phyloP scores from a whole-genome alignment of 2,113 vertebrate genomes.

The Paramormyrops kingsleyae region DNA sequence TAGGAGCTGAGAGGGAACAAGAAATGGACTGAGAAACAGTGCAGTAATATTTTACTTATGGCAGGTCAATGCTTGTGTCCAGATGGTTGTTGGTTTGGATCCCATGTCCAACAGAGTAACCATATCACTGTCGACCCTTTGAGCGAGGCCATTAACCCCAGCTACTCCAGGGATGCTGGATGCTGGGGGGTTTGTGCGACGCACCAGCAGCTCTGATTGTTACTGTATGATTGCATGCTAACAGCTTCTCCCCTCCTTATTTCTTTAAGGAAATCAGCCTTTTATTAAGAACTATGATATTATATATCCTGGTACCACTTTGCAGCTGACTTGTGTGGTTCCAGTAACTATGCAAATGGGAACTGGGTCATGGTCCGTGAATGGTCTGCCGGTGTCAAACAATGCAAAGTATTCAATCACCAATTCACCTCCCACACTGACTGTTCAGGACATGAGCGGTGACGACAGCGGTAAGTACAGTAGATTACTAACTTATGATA shows the following conservation, averaged over 20 bases:
- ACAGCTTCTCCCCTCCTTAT: too few species aligned
- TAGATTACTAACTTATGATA: not conserved
- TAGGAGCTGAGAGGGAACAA: not conserved
- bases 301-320: not conserved
- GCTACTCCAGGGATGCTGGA: not conserved
- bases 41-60: not conserved
- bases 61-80: not conserved
- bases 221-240: not conserved
- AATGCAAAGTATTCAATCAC: not conserved
- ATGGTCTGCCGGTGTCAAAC: not conserved
- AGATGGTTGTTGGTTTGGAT: not conserved
- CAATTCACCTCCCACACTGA: not conserved
- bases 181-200: not conserved
- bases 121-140: not conserved
- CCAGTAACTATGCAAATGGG: not conserved
- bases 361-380: not conserved
- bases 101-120: not conserved
- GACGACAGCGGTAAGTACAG: not conserved
- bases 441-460: not conserved
- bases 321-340: not conserved
- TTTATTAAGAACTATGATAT: too few species aligned
- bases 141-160: not conserved
- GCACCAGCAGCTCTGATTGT: not conserved
- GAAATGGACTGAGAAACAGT: not conserved
- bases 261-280: too few species aligned